Conservation (phyloP, 2,888 invertebrate genomes). For the Azorinus chamasolen region DNA sequence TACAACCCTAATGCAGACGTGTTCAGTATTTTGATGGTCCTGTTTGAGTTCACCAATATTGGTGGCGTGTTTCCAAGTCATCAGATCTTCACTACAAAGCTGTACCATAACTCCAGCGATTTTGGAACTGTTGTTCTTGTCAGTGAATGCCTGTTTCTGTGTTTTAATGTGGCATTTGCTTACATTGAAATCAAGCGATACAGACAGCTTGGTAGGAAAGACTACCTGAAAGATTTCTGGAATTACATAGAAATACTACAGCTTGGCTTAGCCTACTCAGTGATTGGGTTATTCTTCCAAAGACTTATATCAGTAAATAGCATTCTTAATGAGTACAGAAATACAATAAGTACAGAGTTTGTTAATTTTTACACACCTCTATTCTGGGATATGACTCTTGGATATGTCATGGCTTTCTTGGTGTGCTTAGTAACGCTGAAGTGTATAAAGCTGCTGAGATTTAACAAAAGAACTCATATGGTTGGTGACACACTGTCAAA, state of each 20-base stretch:
- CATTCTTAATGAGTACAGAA: constrained; percentile 56
- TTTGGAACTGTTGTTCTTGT: constrained; percentile 62
- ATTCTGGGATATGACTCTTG: constrained; percentile 66
- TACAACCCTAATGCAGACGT: constrained; percentile 74
- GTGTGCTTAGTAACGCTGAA: constrained; percentile 70
- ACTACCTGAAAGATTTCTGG: constrained; percentile 71
- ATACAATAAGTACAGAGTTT: constrained; percentile 44
- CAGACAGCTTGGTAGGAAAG: constrained; percentile 39
- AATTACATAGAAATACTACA: constrained; percentile 68
- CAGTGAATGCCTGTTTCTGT: constrained; percentile 67
- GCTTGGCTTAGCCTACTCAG: constrained; percentile 62
- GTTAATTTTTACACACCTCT: constrained; percentile 73
- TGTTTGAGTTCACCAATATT: constrained; percentile 71
- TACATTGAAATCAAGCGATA: constrained; percentile 66
- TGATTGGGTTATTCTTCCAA: constrained; percentile 70
- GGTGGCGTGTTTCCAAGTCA: constrained; percentile 65
- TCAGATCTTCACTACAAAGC: constrained; percentile 69
- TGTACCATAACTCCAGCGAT: constrained; percentile 66
- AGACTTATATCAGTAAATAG: constrained; percentile 56
- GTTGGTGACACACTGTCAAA: constrained; percentile 58
- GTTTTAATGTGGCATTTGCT: constrained; percentile 64
- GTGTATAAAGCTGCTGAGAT: constrained; percentile 69
- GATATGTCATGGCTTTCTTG: constrained; percentile 68
- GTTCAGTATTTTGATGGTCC: constrained; percentile 70
- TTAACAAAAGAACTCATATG: constrained; percentile 67